Evolutionary conservation across 2,113 vertebrate genomes (phyloP), one percentile per base, ranked within the genome.

Genomic region (Pseudorhombus dupliciocellatus): DNA sequence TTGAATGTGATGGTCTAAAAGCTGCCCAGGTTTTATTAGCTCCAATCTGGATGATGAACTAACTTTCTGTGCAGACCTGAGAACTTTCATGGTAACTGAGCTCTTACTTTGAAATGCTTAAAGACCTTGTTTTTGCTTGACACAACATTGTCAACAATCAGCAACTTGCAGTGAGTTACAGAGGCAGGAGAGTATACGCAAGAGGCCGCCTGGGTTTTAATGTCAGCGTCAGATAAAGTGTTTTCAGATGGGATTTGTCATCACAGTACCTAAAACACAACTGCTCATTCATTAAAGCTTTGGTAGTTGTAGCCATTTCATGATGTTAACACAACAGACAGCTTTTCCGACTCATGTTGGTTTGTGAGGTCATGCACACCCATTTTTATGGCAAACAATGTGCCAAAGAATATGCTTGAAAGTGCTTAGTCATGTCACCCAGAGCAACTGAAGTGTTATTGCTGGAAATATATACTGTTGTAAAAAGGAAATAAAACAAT

Each of bases 21-120:
- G 66, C 60, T 82, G 30, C 31, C 56, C 24, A 26, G 54, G 54
- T 67, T 83, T 53, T 66, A 75, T 42, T 42, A 74, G 55, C 55
- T 54, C 18, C 46, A 56, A 22, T 54, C 57, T 56, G 31, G 54
- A 61, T 21, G 11, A 57, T 15, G 26, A 40, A 44, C 2, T 2
- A 34, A 54, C 16, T 62, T 59, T 60, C 51, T 22, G 53, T 68
- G 46, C 31, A 7, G 4, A 11, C 75, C 62, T 57, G 4, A 8
- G 70, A 34, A 26, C 58, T 2, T 56, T 56, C 48, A 4, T 55
- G 2, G 34, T 25, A 50, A 40, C 5, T 12, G 18, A 48, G 26
- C 40, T 4, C 4, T 37, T 56, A 4, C 21, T 66, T 9, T 48
- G 4, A 63, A 30, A 25, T 63, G 42, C 40, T 22, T 10, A 6